phyloP scores from a whole-genome alignment of 2,113 vertebrate genomes.

The Cairina moschata region DNA sequence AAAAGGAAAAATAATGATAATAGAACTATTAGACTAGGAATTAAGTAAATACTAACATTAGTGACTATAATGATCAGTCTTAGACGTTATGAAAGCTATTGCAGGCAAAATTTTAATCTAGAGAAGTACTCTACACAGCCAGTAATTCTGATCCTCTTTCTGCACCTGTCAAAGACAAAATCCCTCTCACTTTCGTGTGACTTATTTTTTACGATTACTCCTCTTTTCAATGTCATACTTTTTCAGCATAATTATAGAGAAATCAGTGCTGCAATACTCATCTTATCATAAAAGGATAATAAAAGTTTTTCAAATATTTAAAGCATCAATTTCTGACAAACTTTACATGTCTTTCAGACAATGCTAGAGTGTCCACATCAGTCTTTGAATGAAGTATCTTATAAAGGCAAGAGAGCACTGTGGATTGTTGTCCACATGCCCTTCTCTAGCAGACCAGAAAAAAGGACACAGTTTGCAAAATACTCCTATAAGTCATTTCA shows the following conservation, averaged over 20 bases:
- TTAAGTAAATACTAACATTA: background rate
- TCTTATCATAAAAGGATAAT: background rate
- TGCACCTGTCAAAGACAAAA: background rate
- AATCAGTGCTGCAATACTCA: background rate
- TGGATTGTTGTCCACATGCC: background rate
- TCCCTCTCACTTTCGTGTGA: background rate
- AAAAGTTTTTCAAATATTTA: background rate
- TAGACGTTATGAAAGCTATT: background rate
- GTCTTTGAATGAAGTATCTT: background rate
- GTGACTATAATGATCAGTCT: background rate
- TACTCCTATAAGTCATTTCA: background rate
- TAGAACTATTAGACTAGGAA: background rate
- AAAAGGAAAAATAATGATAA: background rate
- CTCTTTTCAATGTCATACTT: background rate
- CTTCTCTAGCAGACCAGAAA: background rate
- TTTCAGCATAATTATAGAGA: background rate
- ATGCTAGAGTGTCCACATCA: background rate
- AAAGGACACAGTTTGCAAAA: background rate
- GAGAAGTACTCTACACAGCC: background rate
- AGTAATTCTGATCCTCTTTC: background rate
- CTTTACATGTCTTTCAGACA: background rate
- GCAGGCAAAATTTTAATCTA: constrained; percentile 2
- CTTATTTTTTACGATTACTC: constrained; percentile 10
- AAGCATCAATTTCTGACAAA: background rate
- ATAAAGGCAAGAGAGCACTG: background rate